Base-by-base conservation (phyloP, 2,888 invertebrate genomes). In the Tridacna crocea region DNA sequence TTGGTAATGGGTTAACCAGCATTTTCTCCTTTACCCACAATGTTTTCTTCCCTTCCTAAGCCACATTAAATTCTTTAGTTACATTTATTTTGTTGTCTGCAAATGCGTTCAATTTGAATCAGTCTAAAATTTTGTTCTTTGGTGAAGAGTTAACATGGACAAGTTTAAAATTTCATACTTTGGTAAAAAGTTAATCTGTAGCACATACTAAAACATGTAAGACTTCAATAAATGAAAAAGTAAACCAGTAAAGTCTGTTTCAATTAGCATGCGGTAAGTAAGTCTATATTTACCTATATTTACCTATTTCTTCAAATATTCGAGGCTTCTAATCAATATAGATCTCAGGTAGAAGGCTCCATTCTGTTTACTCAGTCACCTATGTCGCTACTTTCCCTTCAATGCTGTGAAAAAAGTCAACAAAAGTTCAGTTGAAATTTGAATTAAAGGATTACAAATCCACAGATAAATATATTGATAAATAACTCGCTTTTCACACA, bases 271-370 rank as follows among this genome's bases (percentile, higher is more conserved):
- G 47, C 24, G 51, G 48, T 70, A 17, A 12, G 10, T 61, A 61
- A 51, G 70, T 70, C 13, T 46, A 68, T 68, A 70, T 70, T 70
- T 70, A 70, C 70, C 13, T 46, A 68, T 68, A 70, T 70, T 70
- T 70, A 70, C 70, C 70, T 70, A 70, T 48, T 47, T 70, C 46
- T 70, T 70, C 47, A 70, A 26, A 24, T 70, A 19, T 19, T 19
- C 24, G 22, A 26, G 24, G 48, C 24, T 51, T 70, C 51, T 51
- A 47, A 70, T 70, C 70, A 51, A 70, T 70, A 70, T 0, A 22
- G 8, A 11, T 12, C 47, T 68, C 68, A 19, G 19, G 68, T 46
- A 12, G 46, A 68, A 68, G 6, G 22, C 47, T 51, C 51, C 70
- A 70, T 70, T 70, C 46, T 70, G 51, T 70, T 70, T 70, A 51